Evolutionary conservation across 2,888 invertebrate species (phyloP), one percentile per base, ranked within the genome.

Genomic region (Drosophila kuntzei): DNA sequence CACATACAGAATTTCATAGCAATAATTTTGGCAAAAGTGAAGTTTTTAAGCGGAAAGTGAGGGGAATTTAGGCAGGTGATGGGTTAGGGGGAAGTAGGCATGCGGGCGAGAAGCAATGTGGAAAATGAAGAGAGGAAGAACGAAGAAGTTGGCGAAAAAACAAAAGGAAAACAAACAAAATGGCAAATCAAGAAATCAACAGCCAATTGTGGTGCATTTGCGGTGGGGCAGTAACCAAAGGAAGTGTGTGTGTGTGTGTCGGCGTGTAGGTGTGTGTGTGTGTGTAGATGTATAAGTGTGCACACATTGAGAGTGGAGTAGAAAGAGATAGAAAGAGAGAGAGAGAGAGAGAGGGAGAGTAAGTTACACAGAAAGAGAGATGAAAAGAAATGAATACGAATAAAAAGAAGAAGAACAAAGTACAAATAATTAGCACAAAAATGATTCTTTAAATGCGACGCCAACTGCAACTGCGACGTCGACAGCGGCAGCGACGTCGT

Each of bases 151-250:
- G 47, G 14, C 43, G 29, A 49, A 58, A 58, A 55, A 46, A 20
- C 43, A 20, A 32, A 46, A 55, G 20, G 61, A 57, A 67, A 41
- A 69, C 27, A 71, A 61, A 76, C 46, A n/a, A 41, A 55, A 54
- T 60, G 51, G 25, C 18, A 71, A 76, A 74, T 79, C 59, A 84
- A 84, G 61, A 85, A 83, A 87, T 85, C 70, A 82, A 78, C 69
- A 70, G 71, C 80, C 83, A 85, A 83, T 83, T 70, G 77, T 87
- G 67, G 75, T 78, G 73, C 67, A 65, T 65, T 65, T 77, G 66
- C 71, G 75, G 46, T 51, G 64, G 65, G 44, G n/a, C 25, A 18
- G 34, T 20, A 29, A 36, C 55, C 54, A 47, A 54, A 25, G 25
- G 46, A 37, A 22, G 46, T 57, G 55, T 41, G 73, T 61, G 66